Evolutionary conservation across 1,140 invertebrate species (phyloP), one percentile per base, ranked within the genome.

Genomic region (Papilio aristodemus): DNA sequence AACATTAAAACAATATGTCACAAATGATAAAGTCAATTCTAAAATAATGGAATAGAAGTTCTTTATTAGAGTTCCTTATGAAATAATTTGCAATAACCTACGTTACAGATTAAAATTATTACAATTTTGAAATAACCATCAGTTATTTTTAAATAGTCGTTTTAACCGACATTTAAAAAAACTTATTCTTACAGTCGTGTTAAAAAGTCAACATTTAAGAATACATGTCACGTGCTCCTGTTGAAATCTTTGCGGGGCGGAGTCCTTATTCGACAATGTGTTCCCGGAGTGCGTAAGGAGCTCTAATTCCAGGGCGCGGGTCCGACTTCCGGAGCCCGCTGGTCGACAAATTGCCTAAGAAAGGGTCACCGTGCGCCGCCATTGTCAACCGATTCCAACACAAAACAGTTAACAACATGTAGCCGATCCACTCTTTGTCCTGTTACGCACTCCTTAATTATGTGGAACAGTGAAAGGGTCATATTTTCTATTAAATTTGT

Each of bases 401-500:
- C 79, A 86, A 88, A 79, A 83, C 73, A 79, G 82, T 88, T 87
- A 85, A 81, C 80, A 83, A 85, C 72, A 74, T 84, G 89, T 89
- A 81, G 86, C 89, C 78, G 86, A 90, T 88, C 78, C 79, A 70
- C 78, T 74, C 81, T 84, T 89, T 91, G 87, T 89, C 69, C 73
- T 66, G 80, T 84, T 74, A 80, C 85, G 80, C 78, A 91, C 89
- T 87, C 87, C 82, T 87, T 86, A 90, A 90, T 91, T 91, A 91
- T 86, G 79, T 84, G 74, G 83, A 89, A 87, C 84, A 83, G 81
- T 85, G 84, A 89, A 91, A 88, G 87, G 87, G 89, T 91, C 87
- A 91, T 87, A 88, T 84, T 90, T 90, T 89, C 84, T 88, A 90
- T 90, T 89, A 88, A 90, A 86, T 87, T 89, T 87, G 78, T 82